Evolutionary conservation across 2,113 vertebrate genomes (phyloP).

Genomic region (Galemys pyrenaicus): DNA sequence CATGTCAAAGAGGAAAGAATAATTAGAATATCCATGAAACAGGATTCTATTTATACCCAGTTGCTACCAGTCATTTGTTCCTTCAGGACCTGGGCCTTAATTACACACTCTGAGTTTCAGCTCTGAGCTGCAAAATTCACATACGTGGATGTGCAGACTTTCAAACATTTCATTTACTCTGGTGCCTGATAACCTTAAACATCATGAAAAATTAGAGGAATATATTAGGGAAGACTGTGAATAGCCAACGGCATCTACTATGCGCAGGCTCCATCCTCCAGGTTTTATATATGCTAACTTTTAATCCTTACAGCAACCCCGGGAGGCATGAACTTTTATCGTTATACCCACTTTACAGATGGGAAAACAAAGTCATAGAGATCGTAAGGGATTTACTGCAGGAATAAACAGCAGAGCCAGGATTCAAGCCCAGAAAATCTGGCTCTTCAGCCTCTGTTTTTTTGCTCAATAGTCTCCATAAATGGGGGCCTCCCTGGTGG

Average conservation of each 20-base stretch:
- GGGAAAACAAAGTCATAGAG: background rate
- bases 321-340: background rate
- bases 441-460: background rate
- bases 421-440: background rate
- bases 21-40: constrained; percentile 46
- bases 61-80: constrained; percentile 11
- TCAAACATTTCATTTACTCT: background rate
- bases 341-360: background rate
- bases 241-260: background rate
- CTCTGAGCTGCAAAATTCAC: background rate
- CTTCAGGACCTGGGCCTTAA: background rate
- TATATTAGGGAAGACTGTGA: background rate
- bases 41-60: constrained; percentile 35
- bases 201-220: background rate
- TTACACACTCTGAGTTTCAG: background rate
- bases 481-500: too few relatives aligned
- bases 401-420: background rate
- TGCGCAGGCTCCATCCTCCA: background rate
- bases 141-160: background rate
- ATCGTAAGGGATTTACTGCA: background rate
- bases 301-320: background rate
- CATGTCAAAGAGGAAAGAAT: constrained; percentile 63
- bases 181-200: background rate
- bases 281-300: background rate
- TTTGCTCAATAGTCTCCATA: background rate